Evolutionary conservation across 2,113 vertebrate genomes (phyloP).

Genomic region (Bubo blakistoni): DNA sequence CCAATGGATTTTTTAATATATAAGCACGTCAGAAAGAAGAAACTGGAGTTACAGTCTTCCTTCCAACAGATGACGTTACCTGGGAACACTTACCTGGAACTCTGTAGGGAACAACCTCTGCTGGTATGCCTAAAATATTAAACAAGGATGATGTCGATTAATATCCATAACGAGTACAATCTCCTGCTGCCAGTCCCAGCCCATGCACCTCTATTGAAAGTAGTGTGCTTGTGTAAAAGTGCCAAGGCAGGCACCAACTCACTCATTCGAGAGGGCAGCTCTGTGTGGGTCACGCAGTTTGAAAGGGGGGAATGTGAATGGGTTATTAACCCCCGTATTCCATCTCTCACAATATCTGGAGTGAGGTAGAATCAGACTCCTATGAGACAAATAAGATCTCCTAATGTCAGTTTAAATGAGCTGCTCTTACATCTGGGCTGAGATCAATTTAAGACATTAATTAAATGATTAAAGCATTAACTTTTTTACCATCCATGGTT

Average conservation of each 20-base stretch:
- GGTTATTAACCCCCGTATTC: background rate
- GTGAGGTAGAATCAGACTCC: background rate
- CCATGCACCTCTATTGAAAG: background rate
- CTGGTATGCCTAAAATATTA: conserved; percentile 14
- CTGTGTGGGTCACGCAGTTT: background rate
- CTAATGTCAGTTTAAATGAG: background rate
- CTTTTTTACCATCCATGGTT: background rate
- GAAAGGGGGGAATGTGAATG: background rate
- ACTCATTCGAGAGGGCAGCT: background rate
- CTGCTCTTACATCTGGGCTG: background rate
- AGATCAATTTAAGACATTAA: background rate
- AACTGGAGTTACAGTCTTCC: background rate
- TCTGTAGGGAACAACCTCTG: conserved; percentile 17
- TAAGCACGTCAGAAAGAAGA: background rate
- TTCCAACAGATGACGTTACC: background rate
- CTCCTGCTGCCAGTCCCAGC: background rate
- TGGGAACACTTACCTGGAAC: background rate
- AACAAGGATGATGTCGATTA: background rate
- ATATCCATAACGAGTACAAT: background rate
- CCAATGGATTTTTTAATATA: background rate
- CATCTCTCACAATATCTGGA: background rate
- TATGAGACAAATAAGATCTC: background rate
- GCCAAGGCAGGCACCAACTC: background rate
- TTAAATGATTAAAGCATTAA: background rate
- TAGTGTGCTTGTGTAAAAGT: background rate